Conservation (phyloP, 1,140 invertebrate species). For the Anthonomus grandis region DNA sequence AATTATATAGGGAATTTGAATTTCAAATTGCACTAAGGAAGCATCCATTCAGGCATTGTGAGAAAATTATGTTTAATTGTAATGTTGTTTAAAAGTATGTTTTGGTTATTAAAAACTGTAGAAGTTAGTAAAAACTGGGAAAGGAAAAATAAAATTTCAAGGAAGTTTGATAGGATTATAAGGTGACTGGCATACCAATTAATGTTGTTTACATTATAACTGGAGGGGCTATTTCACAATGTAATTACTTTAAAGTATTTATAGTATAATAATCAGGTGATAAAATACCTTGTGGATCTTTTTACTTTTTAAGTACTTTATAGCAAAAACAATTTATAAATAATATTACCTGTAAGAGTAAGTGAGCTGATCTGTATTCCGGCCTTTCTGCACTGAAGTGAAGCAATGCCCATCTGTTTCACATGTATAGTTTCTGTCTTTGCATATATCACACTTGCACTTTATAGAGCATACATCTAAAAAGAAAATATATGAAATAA, state of each 20-base stretch:
- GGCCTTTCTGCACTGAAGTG: constrained; percentile 61
- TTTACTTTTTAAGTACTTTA: too few species aligned
- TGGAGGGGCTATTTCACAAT: neutral
- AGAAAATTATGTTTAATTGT: neutral
- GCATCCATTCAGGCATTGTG: neutral
- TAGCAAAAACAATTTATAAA: neutral
- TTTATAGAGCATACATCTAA: constrained; percentile 56
- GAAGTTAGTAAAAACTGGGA: too few species aligned
- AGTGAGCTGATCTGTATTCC: constrained; percentile 16
- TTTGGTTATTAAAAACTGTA: too few species aligned
- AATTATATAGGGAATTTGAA: constrained; percentile 1
- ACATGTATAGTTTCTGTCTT: constrained; percentile 76
- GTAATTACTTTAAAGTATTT: neutral
- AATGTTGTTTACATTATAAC: neutral
- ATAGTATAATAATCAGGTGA: too few species aligned
- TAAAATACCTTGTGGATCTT: too few species aligned
- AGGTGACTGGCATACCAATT: constrained; percentile 25
- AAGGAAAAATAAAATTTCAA: constrained; percentile 11
- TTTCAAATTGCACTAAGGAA: neutral
- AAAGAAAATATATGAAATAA: too few species aligned
- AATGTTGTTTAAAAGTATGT: neutral
- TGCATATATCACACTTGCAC: constrained; percentile 76
- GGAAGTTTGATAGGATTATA: constrained; percentile 16
- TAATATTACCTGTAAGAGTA: constrained; percentile 27
- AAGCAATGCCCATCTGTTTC: constrained; percentile 86